Evolutionary conservation across 2,888 invertebrate species (phyloP), one percentile per base, ranked within the genome.

Genomic region (Hipparchia sbordonii): DNA sequence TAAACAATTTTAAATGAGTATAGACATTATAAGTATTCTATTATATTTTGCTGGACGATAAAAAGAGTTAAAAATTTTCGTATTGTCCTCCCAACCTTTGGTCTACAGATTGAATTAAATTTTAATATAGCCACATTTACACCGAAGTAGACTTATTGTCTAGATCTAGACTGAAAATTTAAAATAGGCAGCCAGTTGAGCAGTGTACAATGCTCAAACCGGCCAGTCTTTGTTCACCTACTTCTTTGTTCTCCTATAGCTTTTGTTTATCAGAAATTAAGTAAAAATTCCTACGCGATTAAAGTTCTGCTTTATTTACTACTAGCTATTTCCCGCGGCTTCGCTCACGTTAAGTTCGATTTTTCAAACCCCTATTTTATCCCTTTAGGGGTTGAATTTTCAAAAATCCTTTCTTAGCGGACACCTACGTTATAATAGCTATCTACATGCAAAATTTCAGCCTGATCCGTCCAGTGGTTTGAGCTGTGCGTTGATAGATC

Each of bases 181-280:
- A 70, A 72, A 73, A 62, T 70, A 70, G 66, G 72, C 72, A 74
- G 75, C 71, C 71, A 73, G 69, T 73, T 75, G 66, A 71, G 69
- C 69, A 70, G 69, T 61, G 67, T 73, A 76, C 74, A 74, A 72
- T 73, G 71, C 71, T 70, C 48, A 51, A 76, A 75, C 74, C 70
- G 71, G 70, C 71, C 69, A 67, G 51, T 45, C 67, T 73, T 76
- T 76, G 76, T 76, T 75, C 72, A 66, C 70, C 68, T 69, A 52
- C 45, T 75, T 76, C 75, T 73, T 76, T 76, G 75, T 76, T 72
- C 72, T 12, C 1, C 39, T 52, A 63, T 7, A 48, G 71, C 66
- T 62, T 75, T 76, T 76, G 76, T 76, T 75, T 76, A 73, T 72
- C 68, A 56, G 73, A 75, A 72, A 76, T 76, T 75, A 76, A 76